Evolutionary conservation across 2,113 vertebrate species (phyloP).

Genomic region (Zosterops hypoxanthus): DNA sequence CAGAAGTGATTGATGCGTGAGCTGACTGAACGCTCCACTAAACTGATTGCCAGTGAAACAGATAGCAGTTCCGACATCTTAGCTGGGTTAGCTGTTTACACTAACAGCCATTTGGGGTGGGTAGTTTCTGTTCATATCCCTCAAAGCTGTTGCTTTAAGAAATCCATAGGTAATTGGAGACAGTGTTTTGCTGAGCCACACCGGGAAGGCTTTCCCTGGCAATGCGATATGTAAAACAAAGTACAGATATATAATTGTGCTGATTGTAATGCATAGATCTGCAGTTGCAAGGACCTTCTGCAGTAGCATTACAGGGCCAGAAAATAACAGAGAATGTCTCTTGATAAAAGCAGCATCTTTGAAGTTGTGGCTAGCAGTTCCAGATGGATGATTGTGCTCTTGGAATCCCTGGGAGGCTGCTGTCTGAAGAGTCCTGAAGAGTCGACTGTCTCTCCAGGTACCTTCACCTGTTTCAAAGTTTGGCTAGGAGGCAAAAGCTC

Average conservation of each 20-base stretch:
- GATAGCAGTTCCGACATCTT: slow-evolving; percentile 37
- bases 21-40: not conserved
- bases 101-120: slow-evolving; percentile 2
- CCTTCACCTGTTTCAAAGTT: not conserved
- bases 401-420: not conserved
- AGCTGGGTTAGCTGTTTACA: not conserved
- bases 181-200: not conserved
- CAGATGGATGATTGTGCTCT: accelerated
- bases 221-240: not conserved
- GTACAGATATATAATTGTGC: not conserved
- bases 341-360: not conserved
- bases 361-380: not conserved
- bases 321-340: not conserved
- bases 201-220: not conserved
- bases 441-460: accelerated
- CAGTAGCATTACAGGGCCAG: not conserved
- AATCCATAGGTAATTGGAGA: not conserved
- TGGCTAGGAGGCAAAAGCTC: not conserved
- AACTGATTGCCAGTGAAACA: slow-evolving; percentile 15
- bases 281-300: slow-evolving; percentile 15
- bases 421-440: not conserved
- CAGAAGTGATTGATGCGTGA: not conserved
- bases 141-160: not conserved
- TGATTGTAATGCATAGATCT: not conserved
- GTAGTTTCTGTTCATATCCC: not conserved